These are phyloP conservation scores for Pardosa pseudoannulata DNA, from an alignment of 2,888 invertebrate species.

Conservation along the genomic window DNA sequence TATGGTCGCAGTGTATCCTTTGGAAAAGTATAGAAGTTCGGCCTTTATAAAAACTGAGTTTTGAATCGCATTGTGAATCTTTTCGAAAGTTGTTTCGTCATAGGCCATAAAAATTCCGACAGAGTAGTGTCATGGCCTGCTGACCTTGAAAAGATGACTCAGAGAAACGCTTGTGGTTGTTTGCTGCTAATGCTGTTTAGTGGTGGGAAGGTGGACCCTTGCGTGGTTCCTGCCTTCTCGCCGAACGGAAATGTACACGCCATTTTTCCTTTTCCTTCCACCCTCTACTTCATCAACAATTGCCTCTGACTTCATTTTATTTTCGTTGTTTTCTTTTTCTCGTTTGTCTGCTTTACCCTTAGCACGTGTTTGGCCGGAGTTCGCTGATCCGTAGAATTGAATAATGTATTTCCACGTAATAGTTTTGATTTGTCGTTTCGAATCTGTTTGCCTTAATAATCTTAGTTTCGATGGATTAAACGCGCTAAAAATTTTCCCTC, in stretches of 20 bases:
- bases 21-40: too few relatives aligned
- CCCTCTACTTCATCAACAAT: conserved; percentile 52
- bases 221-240: conserved; percentile 69
- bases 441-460: too few relatives aligned
- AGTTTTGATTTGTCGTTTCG: too few relatives aligned
- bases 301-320: conserved; percentile 33
- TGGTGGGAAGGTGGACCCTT: conserved; percentile 31
- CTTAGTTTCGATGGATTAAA: too few relatives aligned
- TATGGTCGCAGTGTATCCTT: too few relatives aligned
- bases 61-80: too few relatives aligned
- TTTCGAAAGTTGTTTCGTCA: too few relatives aligned
- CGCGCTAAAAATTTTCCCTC: too few relatives aligned
- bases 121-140: conserved; percentile 28
- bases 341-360: conserved; percentile 45
- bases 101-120: conserved; percentile 9
- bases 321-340: conserved; percentile 25
- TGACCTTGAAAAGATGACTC: conserved; percentile 64
- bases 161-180: conserved; percentile 36
- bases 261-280: conserved; percentile 34
- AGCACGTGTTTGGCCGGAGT: conserved; percentile 59
- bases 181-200: not conserved
- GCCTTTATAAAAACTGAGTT: too few relatives aligned
- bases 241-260: conserved; percentile 69
- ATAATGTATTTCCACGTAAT: conserved; percentile 33
- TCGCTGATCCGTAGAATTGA: conserved; percentile 53